Base-by-base conservation (phyloP, 1,140 invertebrate species). In the Colletes latitarsis region DNA sequence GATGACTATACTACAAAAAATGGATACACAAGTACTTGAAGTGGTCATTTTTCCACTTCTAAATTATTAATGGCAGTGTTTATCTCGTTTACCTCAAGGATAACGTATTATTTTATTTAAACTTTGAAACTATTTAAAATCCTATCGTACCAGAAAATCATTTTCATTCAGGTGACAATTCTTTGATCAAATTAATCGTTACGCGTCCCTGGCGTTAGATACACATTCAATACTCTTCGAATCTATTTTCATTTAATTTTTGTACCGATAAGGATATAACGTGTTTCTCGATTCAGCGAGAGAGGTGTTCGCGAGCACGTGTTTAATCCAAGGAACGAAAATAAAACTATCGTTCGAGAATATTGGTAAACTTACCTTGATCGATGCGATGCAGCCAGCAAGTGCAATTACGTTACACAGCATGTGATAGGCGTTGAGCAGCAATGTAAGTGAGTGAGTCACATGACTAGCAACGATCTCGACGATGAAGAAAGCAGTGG, bases 371-470 rank as follows among this genome's bases (percentile, higher is more conserved):
- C 58, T 89, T 93, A 97, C 96, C 95, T 96, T 96, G 77, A 96
- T 94, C 12, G 96, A 96, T 21, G 96, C 93, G 53, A 97, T 95
- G 89, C 96, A 96, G 12, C 96, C 96, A 14, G 94, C 89, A 10
- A 97, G 94, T 10, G 96, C 96, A 43, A 97, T 94, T 64, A 97
- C 95, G 88, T 97, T 97, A 91, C 97, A 98, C 6, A 98, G 94
- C 92, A 97, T 96, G 91, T 98, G 97, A 93, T 98, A 98, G 8
- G 97, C 95, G 89, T 97, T 97, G 77, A 97, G 95, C 17, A 98
- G 95, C 1, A 98, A 94, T 0, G 97, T 97, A 49, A 98, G 94
- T 1, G 97, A 96, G 89, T 98, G 96, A 3, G 97, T 97, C 58
- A 97, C 92, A 89, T 98, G 96, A 83, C 96, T 97, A 0, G 96